Evolutionary conservation across 2,113 vertebrate species (phyloP).

Genomic region (Orthonyx spaldingii): DNA sequence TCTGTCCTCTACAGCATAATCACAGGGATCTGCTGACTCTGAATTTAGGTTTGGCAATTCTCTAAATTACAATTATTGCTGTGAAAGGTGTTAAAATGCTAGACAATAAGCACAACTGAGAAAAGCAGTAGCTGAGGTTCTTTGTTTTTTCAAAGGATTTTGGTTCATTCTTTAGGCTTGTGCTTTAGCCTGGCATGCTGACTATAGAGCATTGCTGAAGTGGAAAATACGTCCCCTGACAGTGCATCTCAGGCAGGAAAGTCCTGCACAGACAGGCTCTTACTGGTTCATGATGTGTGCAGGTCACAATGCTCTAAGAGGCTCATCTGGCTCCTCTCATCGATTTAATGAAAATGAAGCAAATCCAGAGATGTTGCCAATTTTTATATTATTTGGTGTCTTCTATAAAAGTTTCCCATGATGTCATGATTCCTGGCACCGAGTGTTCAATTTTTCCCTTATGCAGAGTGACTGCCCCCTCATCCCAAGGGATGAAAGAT

Average conservation of each 20-base stretch:
- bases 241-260: not conserved
- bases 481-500: conserved; percentile 9
- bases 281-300: not conserved
- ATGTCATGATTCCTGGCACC: conserved; percentile 31
- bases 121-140: not conserved
- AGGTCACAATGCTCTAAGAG: not conserved
- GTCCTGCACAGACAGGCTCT: not conserved
- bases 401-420: conserved; percentile 29
- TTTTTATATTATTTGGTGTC: not conserved
- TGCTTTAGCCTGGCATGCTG: not conserved
- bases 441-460: not conserved
- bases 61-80: not conserved
- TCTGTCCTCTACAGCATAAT: not conserved
- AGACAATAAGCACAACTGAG: not conserved
- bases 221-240: not conserved
- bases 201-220: not conserved
- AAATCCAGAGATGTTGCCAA: not conserved
- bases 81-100: not conserved
- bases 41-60: not conserved
- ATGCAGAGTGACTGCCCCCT: not conserved
- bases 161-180: not conserved
- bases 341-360: not conserved
- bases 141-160: not conserved
- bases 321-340: not conserved
- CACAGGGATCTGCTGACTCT: not conserved